phyloP scores from a whole-genome alignment of 2,888 invertebrate genomes.

The Melipona beecheii region DNA sequence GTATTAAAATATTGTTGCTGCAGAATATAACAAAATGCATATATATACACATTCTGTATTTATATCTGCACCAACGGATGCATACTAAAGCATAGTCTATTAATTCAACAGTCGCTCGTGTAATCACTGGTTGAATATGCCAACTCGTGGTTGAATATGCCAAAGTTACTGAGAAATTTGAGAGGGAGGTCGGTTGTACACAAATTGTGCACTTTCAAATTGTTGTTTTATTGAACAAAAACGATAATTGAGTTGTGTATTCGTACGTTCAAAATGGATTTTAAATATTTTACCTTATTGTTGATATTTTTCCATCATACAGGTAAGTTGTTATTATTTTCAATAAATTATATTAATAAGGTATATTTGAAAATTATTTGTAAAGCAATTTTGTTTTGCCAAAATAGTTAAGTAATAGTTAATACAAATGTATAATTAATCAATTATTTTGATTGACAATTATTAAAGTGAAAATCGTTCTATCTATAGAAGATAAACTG shows the following conservation, averaged over 20 bases:
- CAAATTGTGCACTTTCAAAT: constrained; percentile 41
- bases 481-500: neutral
- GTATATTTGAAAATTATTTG: neutral
- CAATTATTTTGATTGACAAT: neutral
- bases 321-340: constrained; percentile 41
- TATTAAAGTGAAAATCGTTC: neutral
- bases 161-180: constrained; percentile 43
- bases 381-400: neutral
- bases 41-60: neutral
- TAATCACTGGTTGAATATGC: constrained; percentile 41
- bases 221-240: constrained; percentile 34
- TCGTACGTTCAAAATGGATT: constrained; percentile 31
- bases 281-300: neutral
- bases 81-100: constrained; percentile 23
- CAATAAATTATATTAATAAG: neutral
- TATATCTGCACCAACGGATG: constrained; percentile 13
- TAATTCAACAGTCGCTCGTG: constrained; percentile 27
- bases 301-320: constrained; percentile 20
- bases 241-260: neutral
- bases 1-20: neutral
- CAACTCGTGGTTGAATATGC: constrained; percentile 43
- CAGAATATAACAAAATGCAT: neutral
- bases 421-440: too few relatives aligned
- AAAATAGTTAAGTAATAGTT: neutral
- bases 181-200: constrained; percentile 57